Evolutionary conservation across 2,888 invertebrate species (phyloP), one percentile per base, ranked within the genome.

Genomic region (Platerodrilus igneus): DNA sequence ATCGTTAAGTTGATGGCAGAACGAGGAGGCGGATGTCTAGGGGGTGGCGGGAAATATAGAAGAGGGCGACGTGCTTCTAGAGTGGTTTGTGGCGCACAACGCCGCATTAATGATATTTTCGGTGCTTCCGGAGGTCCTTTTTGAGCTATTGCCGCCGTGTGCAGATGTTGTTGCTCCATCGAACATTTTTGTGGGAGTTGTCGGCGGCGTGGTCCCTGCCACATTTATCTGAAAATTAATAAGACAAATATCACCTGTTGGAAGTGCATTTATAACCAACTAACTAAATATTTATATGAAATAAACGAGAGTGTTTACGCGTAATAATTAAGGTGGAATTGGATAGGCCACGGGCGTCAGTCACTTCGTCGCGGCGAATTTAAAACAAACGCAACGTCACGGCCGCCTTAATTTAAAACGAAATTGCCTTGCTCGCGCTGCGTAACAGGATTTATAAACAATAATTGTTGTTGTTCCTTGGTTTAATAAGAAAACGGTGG

Each of bases 41-140:
- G 83, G 53, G 85, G 83, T 42, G 82, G 84, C 47, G 83, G 79
- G 67, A 85, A 84, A 70, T 82, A 81, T 69, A 85, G 76, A 72
- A 71, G 71, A 39, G 74, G 72, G 45, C 69, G 70, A 48, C 58
- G 57, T 23, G 50, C 49, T 47, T 59, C 57, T 15, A 54, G 30
- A 48, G 49, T 39, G 21, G 44, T 40, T 29, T 50, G 47, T 21
- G 47, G 48, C 11, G 40, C 26, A 35, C 39, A 43, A 28, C 33
- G 41, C 40, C 38, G 32, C 20, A 37, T 25, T 26, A 34, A 46
- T 22, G 40, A 25, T 9, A 10, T 17, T 27, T 43, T 33, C 19
- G 44, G 38, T 16, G 36, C 36, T 37, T 31, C 38, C 21, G 34
- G 40, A 27, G 41, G 46, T 48, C 45, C 28, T 15, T 23, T 16